phyloP scores from a whole-genome alignment of 2,113 vertebrate genomes.

The Gobio gobio region DNA sequence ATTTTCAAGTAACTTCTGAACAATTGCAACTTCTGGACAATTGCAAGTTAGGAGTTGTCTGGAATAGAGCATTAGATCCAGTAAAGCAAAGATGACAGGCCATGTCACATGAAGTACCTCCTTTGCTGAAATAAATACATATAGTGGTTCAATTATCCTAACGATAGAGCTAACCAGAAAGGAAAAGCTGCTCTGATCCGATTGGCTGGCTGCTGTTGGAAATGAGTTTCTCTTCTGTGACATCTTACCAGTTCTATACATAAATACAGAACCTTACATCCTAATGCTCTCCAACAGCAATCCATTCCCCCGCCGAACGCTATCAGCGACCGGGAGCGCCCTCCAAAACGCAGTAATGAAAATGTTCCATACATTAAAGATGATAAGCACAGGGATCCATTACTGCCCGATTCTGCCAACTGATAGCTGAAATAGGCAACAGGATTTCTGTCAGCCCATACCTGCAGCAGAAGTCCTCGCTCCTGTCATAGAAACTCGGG shows the following conservation, averaged over 20 bases:
- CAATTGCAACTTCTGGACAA: no score
- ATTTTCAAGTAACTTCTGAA: neutral
- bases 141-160: neutral
- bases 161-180: neutral
- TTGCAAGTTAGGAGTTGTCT: no score
- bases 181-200: slow-evolving; percentile 55
- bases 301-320: slow-evolving; percentile 60
- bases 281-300: slow-evolving; percentile 60
- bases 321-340: slow-evolving; percentile 50
- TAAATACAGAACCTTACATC: slow-evolving; percentile 64
- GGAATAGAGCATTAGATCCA: neutral
- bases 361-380: slow-evolving; percentile 66
- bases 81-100: neutral
- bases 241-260: slow-evolving; percentile 59
- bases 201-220: slow-evolving; percentile 63
- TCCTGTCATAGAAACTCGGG: slow-evolving; percentile 31
- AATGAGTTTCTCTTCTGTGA: slow-evolving; percentile 60
- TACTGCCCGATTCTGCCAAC: slow-evolving; percentile 58
- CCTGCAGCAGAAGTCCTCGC: neutral
- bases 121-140: neutral
- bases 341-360: slow-evolving; percentile 63
- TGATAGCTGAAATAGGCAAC: slow-evolving; percentile 60
- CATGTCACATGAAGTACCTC: neutral
- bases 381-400: slow-evolving; percentile 65
- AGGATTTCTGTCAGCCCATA: neutral